Base-by-base conservation (phyloP, 2,797 vertebrate species). In the Anniella stebbinsi region DNA sequence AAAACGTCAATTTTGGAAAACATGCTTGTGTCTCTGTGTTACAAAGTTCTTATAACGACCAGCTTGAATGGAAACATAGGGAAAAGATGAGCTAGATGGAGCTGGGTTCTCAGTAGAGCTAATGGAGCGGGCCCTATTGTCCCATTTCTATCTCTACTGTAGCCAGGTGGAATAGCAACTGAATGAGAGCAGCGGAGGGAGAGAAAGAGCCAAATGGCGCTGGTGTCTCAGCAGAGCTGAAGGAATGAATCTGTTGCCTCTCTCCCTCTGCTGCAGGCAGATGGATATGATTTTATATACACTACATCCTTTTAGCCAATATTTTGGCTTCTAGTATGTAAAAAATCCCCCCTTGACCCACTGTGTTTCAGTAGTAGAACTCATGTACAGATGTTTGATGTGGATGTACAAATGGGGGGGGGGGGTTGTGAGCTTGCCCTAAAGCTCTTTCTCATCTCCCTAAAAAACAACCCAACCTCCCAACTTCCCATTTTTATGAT, bases 401-500 rank as follows among this genome's bases (percentile, higher is more conserved):
- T 30, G n/a, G 15, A 38, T 80, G 76, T 18, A 67, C 36, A 48
- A 4, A 17, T 54, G 25, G n/a, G 51, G 23, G 13, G 15, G 45
- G 6, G 4, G 3, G 11, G 30, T 73, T 73, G 25, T 30, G 25
- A 75, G 30, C 5, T 6, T 4, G 28, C 51, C 33, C 57, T 80
- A n/a, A 60, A 38, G 15, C 23, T 8, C 57, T 30, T 88, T 17
- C 60, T 30, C 57, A 30, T 21, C 1, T 30, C 70, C 9, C 23
- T 38, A 17, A 25, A 17, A 76, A 33, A 21, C 4, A 67, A n/a
- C n/a, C 36, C 73, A 41, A 67, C 4, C n/a, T 13, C 57, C 21
- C n/a, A 23, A 57, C 5, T n/a, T n/a, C 73, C 67, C 38, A 84
- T 84, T 41, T 69, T 80, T 25, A 70, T 75, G 86, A 86, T 81